Base-by-base conservation (phyloP, 2,113 vertebrate genomes). In the Holacanthus passer region DNA sequence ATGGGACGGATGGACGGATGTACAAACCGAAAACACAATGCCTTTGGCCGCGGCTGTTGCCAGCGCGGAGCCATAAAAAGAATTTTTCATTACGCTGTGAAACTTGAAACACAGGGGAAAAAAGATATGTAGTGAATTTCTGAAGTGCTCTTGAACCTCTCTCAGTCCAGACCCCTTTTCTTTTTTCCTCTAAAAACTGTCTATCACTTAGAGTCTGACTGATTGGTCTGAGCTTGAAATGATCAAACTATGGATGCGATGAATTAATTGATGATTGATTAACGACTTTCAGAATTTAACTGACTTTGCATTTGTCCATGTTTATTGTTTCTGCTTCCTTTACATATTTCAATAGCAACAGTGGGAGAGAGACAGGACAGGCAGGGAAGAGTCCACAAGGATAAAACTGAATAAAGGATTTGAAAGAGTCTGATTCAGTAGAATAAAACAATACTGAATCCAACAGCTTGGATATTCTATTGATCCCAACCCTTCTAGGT, bases 201-300 rank as follows among this genome's bases (percentile, higher is more conserved):
- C 48, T 14, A 48, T 47, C 64, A 56, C 5, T 29, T 58, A 53
- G n/a, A 31, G 66, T 0, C 22, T 66, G 58, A 50, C 63, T 39
- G 70, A 73, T n/a, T 47, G 29, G 12, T 66, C 59, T 16, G 74
- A 29, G 37, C 58, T 41, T n/a, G 37, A 53, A 55, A 60, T 31
- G 60, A 10, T 56, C 27, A 55, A 31, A 58, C 27, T 3, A 31
- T 58, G 29, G 16, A 19, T 32, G 29, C 16, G 9, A 31, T 31
- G 2, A 19, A 31, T 17, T 58, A 56, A 16, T 56, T 2, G 1
- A 56, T 56, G 24, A 31, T 16, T 29, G 27, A 17, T 17, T 7
- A 29, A 17, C 13, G 16, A 24, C n/a, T 55, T 29, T 55, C n/a
- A 27, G 27, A 56, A 7, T n/a, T n/a, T n/a, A n/a, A n/a, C n/a